Conservation (phyloP, 2,888 invertebrate species). For the Dexiosoma caninum region DNA sequence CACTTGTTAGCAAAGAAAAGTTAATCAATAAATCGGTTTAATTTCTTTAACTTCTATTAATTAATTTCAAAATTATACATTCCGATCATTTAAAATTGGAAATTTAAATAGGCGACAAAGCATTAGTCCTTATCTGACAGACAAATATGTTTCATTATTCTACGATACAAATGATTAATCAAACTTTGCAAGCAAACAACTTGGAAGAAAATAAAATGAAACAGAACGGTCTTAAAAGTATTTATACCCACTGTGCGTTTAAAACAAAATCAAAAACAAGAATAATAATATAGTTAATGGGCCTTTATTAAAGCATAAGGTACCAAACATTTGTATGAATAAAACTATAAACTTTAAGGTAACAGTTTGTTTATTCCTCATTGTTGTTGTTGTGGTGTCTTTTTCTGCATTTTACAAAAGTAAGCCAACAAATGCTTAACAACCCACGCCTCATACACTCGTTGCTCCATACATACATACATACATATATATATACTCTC, state of each 20-base stretch:
- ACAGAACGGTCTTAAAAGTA: background rate
- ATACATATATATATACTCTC: too few species aligned
- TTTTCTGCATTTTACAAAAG: conserved; percentile 17
- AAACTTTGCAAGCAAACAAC: background rate
- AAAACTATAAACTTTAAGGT: conserved; percentile 26
- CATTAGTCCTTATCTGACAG: background rate
- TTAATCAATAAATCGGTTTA: too few species aligned
- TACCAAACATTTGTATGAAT: conserved; percentile 42
- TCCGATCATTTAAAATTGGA: conserved; percentile 9
- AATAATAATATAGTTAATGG: conserved; percentile 58
- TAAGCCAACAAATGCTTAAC: conserved; percentile 56
- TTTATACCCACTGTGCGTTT: conserved; percentile 35
- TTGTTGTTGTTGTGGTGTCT: background rate
- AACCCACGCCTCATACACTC: conserved; percentile 51
- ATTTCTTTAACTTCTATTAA: background rate
- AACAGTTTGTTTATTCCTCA: background rate
- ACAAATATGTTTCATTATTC: conserved; percentile 29
- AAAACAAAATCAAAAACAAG: background rate
- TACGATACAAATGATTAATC: conserved; percentile 2
- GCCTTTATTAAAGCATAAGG: conserved; percentile 58
- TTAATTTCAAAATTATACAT: background rate
- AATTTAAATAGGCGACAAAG: conserved; percentile 5
- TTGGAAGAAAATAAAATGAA: background rate
- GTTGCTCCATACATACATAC: background rate
- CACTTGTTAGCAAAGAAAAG: too few species aligned